Evolutionary conservation across 1,140 invertebrate species (phyloP).

Genomic region (Drosophila rufa): DNA sequence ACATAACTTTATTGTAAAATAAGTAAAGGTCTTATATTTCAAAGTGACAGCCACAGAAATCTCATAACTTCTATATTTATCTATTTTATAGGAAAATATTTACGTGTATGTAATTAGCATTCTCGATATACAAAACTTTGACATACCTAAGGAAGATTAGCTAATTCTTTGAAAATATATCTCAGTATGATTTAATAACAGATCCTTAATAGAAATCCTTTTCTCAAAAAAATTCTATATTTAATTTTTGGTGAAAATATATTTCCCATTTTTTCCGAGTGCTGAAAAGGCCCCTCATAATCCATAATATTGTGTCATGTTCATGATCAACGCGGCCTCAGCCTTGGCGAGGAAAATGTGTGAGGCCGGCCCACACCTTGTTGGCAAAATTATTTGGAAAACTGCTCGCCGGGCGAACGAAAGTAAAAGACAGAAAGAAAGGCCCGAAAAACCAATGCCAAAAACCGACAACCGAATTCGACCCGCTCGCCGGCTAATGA

Average conservation of each 20-base stretch:
- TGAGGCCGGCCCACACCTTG: slow-evolving; percentile 55
- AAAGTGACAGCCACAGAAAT: no score
- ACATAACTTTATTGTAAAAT: no score
- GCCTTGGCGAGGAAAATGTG: slow-evolving; percentile 52
- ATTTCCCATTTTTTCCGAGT: neutral
- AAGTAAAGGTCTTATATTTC: neutral
- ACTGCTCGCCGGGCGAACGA: slow-evolving; percentile 59
- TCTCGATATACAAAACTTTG: no score
- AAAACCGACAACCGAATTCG: slow-evolving; percentile 41
- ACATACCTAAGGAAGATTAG: no score
- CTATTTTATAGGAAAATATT: neutral
- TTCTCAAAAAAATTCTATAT: no score
- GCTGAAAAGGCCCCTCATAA: slow-evolving; percentile 62
- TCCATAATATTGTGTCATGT: slow-evolving; percentile 83
- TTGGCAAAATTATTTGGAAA: slow-evolving; percentile 79
- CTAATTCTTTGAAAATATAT: no score
- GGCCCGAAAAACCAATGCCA: slow-evolving; percentile 33
- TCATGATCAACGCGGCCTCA: slow-evolving; percentile 72
- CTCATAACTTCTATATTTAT: neutral
- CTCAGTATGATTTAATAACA: no score
- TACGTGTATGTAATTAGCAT: no score
- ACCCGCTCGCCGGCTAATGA: slow-evolving; percentile 63
- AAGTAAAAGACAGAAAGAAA: slow-evolving; percentile 73
- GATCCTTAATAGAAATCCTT: no score
- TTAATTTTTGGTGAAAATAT: neutral